Conservation (phyloP, 2,888 invertebrate species). For the Synanthedon myopaeformis region DNA sequence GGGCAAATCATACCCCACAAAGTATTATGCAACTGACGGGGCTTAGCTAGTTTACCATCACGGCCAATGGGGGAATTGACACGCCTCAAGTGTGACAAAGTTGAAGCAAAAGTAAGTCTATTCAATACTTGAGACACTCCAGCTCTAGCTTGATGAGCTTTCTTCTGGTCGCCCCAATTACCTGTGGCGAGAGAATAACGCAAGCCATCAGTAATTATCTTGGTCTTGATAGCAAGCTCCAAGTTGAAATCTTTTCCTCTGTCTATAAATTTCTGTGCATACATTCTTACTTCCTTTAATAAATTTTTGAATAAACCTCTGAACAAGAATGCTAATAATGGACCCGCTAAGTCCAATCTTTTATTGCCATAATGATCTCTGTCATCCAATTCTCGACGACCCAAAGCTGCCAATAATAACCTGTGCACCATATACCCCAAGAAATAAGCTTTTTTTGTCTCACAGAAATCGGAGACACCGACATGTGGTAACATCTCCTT, state of each 20-base stretch:
- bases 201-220: constrained; percentile 97
- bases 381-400: constrained; percentile 97
- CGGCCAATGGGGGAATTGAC: constrained; percentile 99
- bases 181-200: constrained; percentile 98
- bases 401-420: constrained; percentile 91
- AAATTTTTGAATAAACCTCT: constrained; percentile 96
- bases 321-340: constrained; percentile 95
- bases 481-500: constrained; percentile 99
- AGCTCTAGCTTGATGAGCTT: constrained; percentile 98
- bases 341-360: constrained; percentile 96
- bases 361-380: constrained; percentile 99
- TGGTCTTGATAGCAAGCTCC: constrained; percentile 95
- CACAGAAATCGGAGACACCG: constrained; percentile 99
- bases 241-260: constrained; percentile 98
- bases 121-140: constrained; percentile 99
- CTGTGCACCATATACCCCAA: constrained; percentile 99
- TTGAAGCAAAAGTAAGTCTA: constrained; percentile 97
- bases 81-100: constrained; percentile 95
- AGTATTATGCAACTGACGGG: constrained; percentile 98
- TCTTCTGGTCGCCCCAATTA: constrained; percentile 99
- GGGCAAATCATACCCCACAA: constrained; percentile 99
- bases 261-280: constrained; percentile 99
- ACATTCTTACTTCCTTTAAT: constrained; percentile 97
- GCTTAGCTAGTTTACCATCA: constrained; percentile 98
- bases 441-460: constrained; percentile 99